Conservation (phyloP, 2,113 vertebrate species). For the Nansenia antarctica region DNA sequence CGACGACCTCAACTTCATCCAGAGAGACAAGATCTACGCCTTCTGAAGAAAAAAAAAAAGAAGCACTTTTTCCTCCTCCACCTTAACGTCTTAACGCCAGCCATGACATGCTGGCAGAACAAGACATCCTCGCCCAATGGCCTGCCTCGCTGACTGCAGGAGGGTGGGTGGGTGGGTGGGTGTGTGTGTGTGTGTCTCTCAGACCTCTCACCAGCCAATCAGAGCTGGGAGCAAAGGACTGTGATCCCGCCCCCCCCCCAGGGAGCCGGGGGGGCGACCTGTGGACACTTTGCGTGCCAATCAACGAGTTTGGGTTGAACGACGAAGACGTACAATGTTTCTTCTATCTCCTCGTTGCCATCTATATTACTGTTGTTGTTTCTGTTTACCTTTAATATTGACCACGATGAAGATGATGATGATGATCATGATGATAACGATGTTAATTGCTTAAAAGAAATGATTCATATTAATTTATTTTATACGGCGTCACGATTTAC, state of each 20-base stretch:
- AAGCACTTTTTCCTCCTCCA: constrained; percentile 49
- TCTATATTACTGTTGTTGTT: constrained; percentile 46
- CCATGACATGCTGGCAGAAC: constrained; percentile 40
- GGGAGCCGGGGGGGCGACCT: neutral
- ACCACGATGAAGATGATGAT: too few relatives aligned
- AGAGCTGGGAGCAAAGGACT: constrained; percentile 3
- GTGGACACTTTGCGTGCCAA: constrained; percentile 63
- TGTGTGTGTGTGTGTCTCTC: too few relatives aligned
- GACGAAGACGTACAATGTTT: constrained; percentile 26
- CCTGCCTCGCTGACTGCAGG: constrained; percentile 42
- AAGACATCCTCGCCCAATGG: constrained; percentile 37
- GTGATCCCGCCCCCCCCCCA: constrained; percentile 13
- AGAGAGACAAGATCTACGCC: constrained; percentile 95
- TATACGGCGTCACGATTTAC: constrained; percentile 47
- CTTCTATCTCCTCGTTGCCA: constrained; percentile 49
- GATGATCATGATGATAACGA: constrained; percentile 28
- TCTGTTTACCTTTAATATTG: constrained; percentile 54
- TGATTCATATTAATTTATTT: constrained; percentile 52
- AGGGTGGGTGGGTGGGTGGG: too few relatives aligned
- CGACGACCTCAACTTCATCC: constrained; percentile 89
- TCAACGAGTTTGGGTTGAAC: constrained; percentile 25
- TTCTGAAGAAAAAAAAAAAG: constrained; percentile 80
- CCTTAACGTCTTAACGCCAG: constrained; percentile 50
- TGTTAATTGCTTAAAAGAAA: constrained; percentile 17
- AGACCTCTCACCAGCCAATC: constrained; percentile 31